These are phyloP conservation scores for Channa argus DNA, from an alignment of 2,113 vertebrate species.

Conservation along the genomic window DNA sequence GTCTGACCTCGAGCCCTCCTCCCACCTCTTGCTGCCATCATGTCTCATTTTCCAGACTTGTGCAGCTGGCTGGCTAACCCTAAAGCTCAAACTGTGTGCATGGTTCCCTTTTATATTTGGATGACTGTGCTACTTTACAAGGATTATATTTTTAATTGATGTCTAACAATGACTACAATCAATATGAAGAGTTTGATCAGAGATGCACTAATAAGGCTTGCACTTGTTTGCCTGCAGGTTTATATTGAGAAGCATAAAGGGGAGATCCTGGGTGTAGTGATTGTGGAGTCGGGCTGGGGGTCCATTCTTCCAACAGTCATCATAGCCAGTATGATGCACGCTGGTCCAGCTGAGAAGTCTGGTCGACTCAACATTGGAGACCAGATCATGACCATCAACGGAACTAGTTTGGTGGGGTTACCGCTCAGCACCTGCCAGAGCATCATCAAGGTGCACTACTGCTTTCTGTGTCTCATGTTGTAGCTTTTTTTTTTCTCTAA, in stretches of 20 bases:
- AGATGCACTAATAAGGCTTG: not conserved
- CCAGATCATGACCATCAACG: slow-evolving; percentile 98
- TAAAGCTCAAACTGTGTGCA: not conserved
- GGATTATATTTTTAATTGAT: no score
- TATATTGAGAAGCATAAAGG: slow-evolving; percentile 98
- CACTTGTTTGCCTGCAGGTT: slow-evolving; percentile 80
- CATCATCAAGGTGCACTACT: slow-evolving; percentile 92
- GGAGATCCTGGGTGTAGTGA: slow-evolving; percentile 95
- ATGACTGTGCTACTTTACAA: not conserved
- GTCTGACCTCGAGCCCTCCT: slow-evolving; percentile 15
- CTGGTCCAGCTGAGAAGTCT: slow-evolving; percentile 94
- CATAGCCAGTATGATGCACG: slow-evolving; percentile 98
- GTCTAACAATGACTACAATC: not conserved
- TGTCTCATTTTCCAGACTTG: not conserved
- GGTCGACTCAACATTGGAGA: slow-evolving; percentile 97
- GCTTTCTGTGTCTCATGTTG: no score
- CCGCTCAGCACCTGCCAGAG: slow-evolving; percentile 97
- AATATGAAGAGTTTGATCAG: no score
- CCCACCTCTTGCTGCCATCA: slow-evolving; percentile 4
- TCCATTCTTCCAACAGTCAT: slow-evolving; percentile 98
- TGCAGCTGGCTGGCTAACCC: not conserved
- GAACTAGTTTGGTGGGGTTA: slow-evolving; percentile 96
- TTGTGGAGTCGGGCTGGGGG: slow-evolving; percentile 98
- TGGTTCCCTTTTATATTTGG: not conserved
- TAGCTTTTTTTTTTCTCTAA: no score